Evolutionary conservation across 2,797 vertebrate genomes (phyloP), one percentile per base, ranked within the genome.

Genomic region (Carapus acus): DNA sequence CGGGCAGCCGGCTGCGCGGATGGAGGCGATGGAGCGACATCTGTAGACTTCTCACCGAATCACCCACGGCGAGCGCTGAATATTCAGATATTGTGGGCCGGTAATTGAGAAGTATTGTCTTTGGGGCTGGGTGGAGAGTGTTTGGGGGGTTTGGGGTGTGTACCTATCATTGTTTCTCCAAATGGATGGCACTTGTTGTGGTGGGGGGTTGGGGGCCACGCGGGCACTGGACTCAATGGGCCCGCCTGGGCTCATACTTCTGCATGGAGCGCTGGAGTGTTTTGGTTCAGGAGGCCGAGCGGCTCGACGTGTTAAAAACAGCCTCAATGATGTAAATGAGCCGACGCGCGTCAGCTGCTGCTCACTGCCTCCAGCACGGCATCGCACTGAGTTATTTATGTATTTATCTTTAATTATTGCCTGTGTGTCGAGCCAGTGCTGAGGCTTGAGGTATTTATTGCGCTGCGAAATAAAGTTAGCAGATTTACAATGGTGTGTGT

Each of bases 21-120:
- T 37, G 43, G 52, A 45, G 65, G 73, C 34, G n/a, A 34, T 42
- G 8, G 45, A 62, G 48, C 37, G 67, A 75, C 86, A 60, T 88
- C 88, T 89, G 88, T 80, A 76, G 62, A 62, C 70, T 86, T 90
- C 88, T 87, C 89, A 88, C 78, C 71, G 49, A 58, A 57, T 55
- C 61, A 21, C 76, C 58, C 76, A 72, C 74, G 15, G 62, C 54
- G 54, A 58, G 37, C 20, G 29, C 5, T 58, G 69, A 85, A 85
- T 83, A 87, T 88, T 88, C 56, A 76, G 86, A 87, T 87, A 67
- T 77, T 75, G 66, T 80, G 48, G 67, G 70, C 69, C 73, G 61
- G 63, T 81, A 82, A 86, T 84, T 79, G 71, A 84, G 77, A 77
- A 74, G 43, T 52, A 58, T 74, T 82, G 81, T 83, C 73, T 82